These are phyloP conservation scores for Terrapene triunguis DNA, from an alignment of 2,113 vertebrate species.

Conservation along the genomic window DNA sequence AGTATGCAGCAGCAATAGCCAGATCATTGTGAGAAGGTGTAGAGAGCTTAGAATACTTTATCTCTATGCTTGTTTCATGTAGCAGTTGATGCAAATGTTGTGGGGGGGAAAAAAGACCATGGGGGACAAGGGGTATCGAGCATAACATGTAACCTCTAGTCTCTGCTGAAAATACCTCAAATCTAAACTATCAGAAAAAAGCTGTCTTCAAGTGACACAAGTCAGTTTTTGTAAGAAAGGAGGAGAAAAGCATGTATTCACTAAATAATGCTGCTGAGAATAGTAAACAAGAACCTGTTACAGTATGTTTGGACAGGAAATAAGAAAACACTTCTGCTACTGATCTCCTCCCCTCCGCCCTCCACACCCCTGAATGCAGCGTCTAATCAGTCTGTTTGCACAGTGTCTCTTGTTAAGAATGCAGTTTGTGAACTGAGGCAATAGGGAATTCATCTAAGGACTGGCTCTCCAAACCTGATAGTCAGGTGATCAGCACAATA, in stretches of 20 bases:
- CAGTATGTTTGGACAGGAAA: slow-evolving; percentile 5
- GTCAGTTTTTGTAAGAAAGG: not conserved
- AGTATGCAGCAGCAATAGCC: not conserved
- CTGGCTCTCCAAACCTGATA: not conserved
- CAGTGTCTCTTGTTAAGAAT: not conserved
- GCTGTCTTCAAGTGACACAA: not conserved
- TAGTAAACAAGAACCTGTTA: not conserved
- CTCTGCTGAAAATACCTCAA: not conserved
- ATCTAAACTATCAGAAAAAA: not conserved
- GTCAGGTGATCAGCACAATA: not conserved
- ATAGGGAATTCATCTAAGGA: not conserved
- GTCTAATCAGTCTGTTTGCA: too few relatives aligned
- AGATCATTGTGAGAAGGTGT: not conserved
- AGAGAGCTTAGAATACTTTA: not conserved
- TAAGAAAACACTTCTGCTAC: slow-evolving; percentile 10
- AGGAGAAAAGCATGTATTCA: not conserved
- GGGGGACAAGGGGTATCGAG: not conserved
- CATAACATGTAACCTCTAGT: not conserved
- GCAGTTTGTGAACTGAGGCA: not conserved
- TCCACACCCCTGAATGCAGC: not conserved
- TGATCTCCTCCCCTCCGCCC: not conserved
- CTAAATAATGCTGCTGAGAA: not conserved
- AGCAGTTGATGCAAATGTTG: not conserved
- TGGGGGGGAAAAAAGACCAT: not conserved
- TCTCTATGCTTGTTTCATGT: not conserved